phyloP scores from a whole-genome alignment of 2,797 vertebrate species.

The Chaetophractus vellerosus region DNA sequence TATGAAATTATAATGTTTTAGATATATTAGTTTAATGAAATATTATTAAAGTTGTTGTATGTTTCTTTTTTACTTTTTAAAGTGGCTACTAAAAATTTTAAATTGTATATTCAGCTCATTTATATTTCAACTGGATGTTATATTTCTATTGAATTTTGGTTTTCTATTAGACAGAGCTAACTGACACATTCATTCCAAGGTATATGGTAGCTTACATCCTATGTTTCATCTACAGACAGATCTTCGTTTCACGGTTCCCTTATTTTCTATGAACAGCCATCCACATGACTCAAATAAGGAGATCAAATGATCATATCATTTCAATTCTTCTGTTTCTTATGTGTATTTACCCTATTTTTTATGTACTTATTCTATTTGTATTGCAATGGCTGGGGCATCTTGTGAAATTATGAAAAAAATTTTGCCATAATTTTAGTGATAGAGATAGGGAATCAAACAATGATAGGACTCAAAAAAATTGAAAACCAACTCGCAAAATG shows the following conservation, averaged over 20 bases:
- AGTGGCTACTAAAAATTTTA: neutral
- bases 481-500: neutral
- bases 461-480: neutral
- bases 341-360: neutral
- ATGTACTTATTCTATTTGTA: neutral
- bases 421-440: neutral
- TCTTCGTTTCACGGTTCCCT: neutral
- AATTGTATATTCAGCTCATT: neutral
- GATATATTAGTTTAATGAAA: slow-evolving; percentile 47
- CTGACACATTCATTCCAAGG: neutral
- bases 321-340: neutral
- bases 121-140: neutral
- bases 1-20: slow-evolving; percentile 20
- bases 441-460: neutral
- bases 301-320: neutral
- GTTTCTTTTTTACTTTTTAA: neutral
- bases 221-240: neutral
- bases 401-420: neutral
- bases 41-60: neutral
- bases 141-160: slow-evolving; percentile 13
- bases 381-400: neutral
- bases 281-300: neutral
- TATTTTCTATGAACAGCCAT: neutral
- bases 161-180: neutral
- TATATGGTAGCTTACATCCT: neutral